phyloP scores from a whole-genome alignment of 2,113 vertebrate species.

The Parus major region DNA sequence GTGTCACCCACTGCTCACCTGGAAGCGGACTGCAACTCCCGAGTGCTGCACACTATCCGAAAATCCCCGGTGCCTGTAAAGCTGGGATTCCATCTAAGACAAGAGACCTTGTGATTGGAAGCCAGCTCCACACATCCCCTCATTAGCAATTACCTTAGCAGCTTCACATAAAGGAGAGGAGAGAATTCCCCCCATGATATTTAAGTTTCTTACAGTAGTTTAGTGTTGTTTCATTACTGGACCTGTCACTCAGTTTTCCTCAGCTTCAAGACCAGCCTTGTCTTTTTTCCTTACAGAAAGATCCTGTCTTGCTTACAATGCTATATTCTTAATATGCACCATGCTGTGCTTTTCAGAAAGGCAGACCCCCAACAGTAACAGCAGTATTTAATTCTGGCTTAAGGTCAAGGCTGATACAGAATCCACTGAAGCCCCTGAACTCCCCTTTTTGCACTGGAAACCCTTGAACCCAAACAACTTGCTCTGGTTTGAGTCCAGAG shows the following conservation, averaged over 20 bases:
- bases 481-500: neutral
- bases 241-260: neutral
- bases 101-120: conserved; percentile 26
- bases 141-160: neutral
- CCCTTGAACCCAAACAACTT: neutral
- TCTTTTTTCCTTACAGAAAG: neutral
- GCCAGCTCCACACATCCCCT: neutral
- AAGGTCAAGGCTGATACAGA: neutral
- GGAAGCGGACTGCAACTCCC: neutral
- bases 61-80: conserved; percentile 8
- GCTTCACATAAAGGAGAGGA: neutral
- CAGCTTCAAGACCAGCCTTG: neutral
- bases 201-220: neutral
- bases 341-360: neutral
- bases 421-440: neutral
- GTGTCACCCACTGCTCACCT: neutral
- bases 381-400: neutral
- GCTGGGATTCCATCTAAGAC: conserved; percentile 31
- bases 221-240: neutral
- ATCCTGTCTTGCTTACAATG: neutral
- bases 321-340: neutral
- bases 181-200: neutral
- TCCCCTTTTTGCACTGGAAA: neutral
- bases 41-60: neutral
- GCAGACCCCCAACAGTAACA: neutral